Evolutionary conservation across 1,140 invertebrate species (phyloP), one percentile per base, ranked within the genome.

Genomic region (Eriosoma lanigerum): DNA sequence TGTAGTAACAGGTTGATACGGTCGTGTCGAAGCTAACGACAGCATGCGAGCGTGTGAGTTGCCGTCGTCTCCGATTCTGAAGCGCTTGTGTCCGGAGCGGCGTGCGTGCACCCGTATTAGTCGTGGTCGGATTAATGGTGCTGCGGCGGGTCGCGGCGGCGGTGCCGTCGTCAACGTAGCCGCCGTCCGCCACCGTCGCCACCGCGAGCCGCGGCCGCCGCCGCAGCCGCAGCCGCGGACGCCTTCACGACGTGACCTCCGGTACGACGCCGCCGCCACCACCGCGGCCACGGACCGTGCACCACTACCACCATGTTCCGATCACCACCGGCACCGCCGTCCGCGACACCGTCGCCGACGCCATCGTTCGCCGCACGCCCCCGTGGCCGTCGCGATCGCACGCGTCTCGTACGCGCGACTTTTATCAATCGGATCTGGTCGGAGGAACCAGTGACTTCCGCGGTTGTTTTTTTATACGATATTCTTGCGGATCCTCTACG

Each of bases 21-120:
- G 60, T 68, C 5, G 68, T 50, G 52, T 76, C 73, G 1, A 60
- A 58, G 73, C 52, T 60, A 13, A 58, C 54, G 32, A 58, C 52
- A 44, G 52, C 54, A 32, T 58, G 73, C 56, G 73, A 76, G 73
- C 54, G 73, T 60, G 54, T 76, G 73, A 54, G 73, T 60, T 76
- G 73, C 21, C 29, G 54, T 62, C 73, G n/a, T 5, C 52, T 76
- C 21, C 73, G 73, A 29, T 60, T 76, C 56, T 76, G 73, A 76
- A 76, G 73, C 56, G 54, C 73, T 76, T 76, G 73, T 76, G 73
- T 46, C 29, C 54, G 56, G 21, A 58, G 73, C 56, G 73, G 73
- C 73, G 73, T 76, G 56, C 73, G 56, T 60, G 73, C 73, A 10
- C 38, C 73, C 73, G 73, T 76, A 58, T 19, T 76, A 60, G 32